These are phyloP conservation scores for Dromas ardeola DNA, from an alignment of 2,113 vertebrate genomes.

Conservation along the genomic window DNA sequence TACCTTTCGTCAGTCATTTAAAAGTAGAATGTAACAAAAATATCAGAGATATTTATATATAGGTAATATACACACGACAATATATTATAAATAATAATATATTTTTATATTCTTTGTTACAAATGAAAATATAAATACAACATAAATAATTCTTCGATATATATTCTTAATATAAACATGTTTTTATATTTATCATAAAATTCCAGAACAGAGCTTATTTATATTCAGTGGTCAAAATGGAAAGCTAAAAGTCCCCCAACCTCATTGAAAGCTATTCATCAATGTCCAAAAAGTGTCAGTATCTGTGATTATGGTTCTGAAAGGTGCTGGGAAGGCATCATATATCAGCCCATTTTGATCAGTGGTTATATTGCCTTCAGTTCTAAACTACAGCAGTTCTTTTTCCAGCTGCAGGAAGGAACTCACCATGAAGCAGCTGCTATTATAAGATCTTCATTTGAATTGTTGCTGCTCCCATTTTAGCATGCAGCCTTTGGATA, in stretches of 20 bases:
- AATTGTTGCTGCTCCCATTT: background rate
- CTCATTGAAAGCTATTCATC: background rate
- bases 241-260: background rate
- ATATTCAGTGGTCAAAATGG: background rate
- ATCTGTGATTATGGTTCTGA: background rate
- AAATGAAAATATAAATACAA: background rate
- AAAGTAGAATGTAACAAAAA: background rate
- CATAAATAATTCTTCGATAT: background rate
- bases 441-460: slow-evolving; percentile 6
- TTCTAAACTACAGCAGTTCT: background rate
- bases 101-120: background rate
- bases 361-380: slow-evolving; percentile 5
- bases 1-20: background rate
- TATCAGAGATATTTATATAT: background rate
- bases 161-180: background rate
- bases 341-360: slow-evolving; percentile 3
- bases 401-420: slow-evolving; percentile 30
- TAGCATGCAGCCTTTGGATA: background rate
- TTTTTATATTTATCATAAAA: background rate
- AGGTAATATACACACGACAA: background rate
- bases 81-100: background rate
- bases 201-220: background rate
- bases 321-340: background rate
- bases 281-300: background rate
- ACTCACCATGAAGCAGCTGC: background rate